These are phyloP conservation scores for Synanthedon formicaeformis DNA, from an alignment of 2,888 invertebrate genomes.

Conservation along the genomic window DNA sequence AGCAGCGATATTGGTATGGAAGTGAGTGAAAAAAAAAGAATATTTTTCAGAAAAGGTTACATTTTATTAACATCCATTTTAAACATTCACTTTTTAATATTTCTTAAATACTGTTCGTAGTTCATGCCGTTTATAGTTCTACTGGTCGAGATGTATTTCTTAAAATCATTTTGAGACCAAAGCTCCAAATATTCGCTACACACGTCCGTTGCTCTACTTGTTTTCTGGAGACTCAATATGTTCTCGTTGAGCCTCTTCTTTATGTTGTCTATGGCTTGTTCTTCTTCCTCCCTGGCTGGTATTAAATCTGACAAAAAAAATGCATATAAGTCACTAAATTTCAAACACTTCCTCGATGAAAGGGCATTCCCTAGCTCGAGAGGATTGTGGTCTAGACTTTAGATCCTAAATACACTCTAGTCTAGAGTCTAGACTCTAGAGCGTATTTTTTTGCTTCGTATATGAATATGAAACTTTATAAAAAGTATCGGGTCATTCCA, in stretches of 20 bases:
- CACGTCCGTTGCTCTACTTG: constrained; percentile 27
- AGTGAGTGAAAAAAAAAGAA: background rate
- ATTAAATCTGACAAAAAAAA: constrained; percentile 31
- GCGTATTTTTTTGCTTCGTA: too few species aligned
- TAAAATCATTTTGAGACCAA: constrained; percentile 35
- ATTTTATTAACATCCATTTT: background rate
- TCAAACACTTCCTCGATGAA: background rate
- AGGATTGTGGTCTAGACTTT: too few species aligned
- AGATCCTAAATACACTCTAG: too few species aligned
- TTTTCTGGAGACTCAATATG: constrained; percentile 32
- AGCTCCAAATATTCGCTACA: constrained; percentile 34
- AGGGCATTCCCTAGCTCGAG: too few species aligned
- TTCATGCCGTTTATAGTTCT: constrained; percentile 35
- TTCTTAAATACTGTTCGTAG: constrained; percentile 34
- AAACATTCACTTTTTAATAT: constrained; percentile 20
- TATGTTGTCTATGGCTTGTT: constrained; percentile 30
- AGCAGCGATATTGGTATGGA: too few species aligned
- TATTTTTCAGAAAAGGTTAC: background rate
- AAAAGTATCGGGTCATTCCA: too few species aligned
- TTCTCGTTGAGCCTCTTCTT: constrained; percentile 45
- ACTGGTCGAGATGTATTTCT: constrained; percentile 29
- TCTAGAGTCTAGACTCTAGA: too few species aligned
- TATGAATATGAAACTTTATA: too few species aligned
- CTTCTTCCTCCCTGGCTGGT: constrained; percentile 27
- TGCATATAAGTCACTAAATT: background rate